phyloP scores from a whole-genome alignment of 2,888 invertebrate species.

The Chymomyza caudatula region DNA sequence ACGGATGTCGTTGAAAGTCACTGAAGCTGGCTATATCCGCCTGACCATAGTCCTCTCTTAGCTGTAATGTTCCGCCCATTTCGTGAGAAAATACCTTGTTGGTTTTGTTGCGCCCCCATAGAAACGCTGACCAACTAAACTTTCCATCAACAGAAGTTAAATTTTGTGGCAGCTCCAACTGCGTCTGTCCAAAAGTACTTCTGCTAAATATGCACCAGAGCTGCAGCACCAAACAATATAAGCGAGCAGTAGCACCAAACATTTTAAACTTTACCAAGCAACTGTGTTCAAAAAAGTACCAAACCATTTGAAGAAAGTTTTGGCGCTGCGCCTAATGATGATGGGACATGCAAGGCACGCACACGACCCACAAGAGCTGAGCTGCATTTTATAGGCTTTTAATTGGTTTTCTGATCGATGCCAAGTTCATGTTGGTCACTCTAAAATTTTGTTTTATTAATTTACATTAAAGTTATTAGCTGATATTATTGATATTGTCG shows the following conservation, averaged over 20 bases:
- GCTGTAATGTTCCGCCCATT: slow-evolving; percentile 2
- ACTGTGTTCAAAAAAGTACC: slow-evolving; percentile 38
- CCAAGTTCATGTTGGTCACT: neutral
- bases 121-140: slow-evolving; percentile 47
- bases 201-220: neutral
- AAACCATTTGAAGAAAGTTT: slow-evolving; percentile 57
- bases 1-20: slow-evolving; percentile 69
- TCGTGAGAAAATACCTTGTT: slow-evolving; percentile 21
- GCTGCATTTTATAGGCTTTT: slow-evolving; percentile 49
- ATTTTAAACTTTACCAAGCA: slow-evolving; percentile 37
- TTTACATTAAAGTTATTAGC: too few relatives aligned
- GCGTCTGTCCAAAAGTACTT: neutral
- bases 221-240: neutral
- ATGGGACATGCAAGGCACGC: slow-evolving; percentile 33
- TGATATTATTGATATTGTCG: too few relatives aligned
- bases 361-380: slow-evolving; percentile 51
- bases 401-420: slow-evolving; percentile 7
- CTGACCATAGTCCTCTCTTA: slow-evolving; percentile 47
- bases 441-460: too few relatives aligned
- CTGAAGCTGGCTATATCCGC: slow-evolving; percentile 47
- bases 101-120: slow-evolving; percentile 45
- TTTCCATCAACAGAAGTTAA: slow-evolving; percentile 1
- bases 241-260: slow-evolving; percentile 15
- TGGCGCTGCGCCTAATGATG: slow-evolving; percentile 31
- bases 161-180: neutral